A percentile compares a stretch with the other conserved stretches of the same genome.
Evolutionary conservation across 2,113 vertebrate genomes (phyloP).

Genomic region (Thymallus thymallus): DNA sequence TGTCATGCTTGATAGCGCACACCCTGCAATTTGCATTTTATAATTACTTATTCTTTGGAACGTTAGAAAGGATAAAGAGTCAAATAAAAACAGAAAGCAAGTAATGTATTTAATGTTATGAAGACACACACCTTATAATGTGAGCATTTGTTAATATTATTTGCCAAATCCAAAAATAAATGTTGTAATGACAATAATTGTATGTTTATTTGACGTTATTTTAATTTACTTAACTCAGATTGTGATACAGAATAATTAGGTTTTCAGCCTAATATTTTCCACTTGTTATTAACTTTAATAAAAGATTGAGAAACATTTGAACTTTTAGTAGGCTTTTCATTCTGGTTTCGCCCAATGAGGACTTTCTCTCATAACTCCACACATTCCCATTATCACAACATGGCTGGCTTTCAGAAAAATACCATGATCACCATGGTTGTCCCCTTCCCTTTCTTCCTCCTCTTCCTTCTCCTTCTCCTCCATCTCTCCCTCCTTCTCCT

Average conservation of each 20-base stretch:
- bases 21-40: slow-evolving; percentile 73
- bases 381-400: slow-evolving; percentile 7
- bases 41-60: slow-evolving; percentile 72
- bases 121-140: slow-evolving; percentile 46
- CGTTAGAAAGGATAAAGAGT: slow-evolving; percentile 40
- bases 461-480: slow-evolving; percentile 29
- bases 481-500: slow-evolving; percentile 46
- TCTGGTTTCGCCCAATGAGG: slow-evolving; percentile 6
- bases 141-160: slow-evolving; percentile 37
- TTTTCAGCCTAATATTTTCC: slow-evolving; percentile 24
- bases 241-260: slow-evolving; percentile 29
- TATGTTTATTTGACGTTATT: slow-evolving; percentile 47
- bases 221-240: slow-evolving; percentile 32
- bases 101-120: slow-evolving; percentile 50
- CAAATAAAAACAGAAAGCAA: slow-evolving; percentile 31
- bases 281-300: slow-evolving; percentile 48
- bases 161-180: slow-evolving; percentile 41
- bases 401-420: slow-evolving; percentile 14
- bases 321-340: slow-evolving; percentile 40
- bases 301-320: slow-evolving; percentile 54
- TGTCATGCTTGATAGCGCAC: slow-evolving; percentile 67
- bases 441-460: slow-evolving; percentile 38
- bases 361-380: not conserved
- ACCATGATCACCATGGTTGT: slow-evolving; percentile 58
- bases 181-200: slow-evolving; percentile 25